Conservation (phyloP, 2,113 vertebrate species). For the Gadus chalcogrammus region DNA sequence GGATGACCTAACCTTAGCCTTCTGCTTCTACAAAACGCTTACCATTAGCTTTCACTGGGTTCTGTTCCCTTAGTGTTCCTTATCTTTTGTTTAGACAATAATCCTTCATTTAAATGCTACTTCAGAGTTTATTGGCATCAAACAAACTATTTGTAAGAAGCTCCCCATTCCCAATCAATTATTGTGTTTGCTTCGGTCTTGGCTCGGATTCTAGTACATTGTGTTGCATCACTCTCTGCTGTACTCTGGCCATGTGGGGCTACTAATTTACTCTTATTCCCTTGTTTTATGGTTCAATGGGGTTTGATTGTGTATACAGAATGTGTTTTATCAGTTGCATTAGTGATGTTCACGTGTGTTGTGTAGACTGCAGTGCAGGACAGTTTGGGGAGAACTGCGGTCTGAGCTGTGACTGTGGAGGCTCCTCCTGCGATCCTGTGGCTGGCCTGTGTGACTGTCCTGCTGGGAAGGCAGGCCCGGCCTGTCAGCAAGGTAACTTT, state of each 20-base stretch:
- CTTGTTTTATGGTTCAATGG: conserved; percentile 1
- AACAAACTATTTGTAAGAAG: neutral
- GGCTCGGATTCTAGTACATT: neutral
- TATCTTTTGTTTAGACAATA: conserved; percentile 20
- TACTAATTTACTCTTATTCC: neutral
- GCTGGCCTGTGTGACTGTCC: conserved; percentile 71
- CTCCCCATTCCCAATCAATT: neutral
- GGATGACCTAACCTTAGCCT: conserved; percentile 28
- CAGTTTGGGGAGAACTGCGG: conserved; percentile 58
- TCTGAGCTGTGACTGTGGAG: conserved; percentile 61
- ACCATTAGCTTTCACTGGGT: conserved; percentile 17
- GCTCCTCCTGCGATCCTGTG: conserved; percentile 46
- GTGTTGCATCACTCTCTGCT: neutral
- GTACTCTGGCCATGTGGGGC: neutral
- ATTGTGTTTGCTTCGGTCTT: neutral
- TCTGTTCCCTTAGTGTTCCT: conserved; percentile 13
- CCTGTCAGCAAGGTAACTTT: conserved; percentile 55
- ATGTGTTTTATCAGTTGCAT: neutral
- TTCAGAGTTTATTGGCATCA: conserved; percentile 34
- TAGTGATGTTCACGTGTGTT: conserved; percentile 6
- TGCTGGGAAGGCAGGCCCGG: conserved; percentile 64
- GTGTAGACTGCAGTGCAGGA: conserved; percentile 54
- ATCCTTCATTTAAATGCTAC: conserved; percentile 39
- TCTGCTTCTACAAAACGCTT: conserved; percentile 22
- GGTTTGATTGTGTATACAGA: conserved; percentile 7